phyloP scores from a whole-genome alignment of 1,140 invertebrate species.

The Drosophila tani region DNA sequence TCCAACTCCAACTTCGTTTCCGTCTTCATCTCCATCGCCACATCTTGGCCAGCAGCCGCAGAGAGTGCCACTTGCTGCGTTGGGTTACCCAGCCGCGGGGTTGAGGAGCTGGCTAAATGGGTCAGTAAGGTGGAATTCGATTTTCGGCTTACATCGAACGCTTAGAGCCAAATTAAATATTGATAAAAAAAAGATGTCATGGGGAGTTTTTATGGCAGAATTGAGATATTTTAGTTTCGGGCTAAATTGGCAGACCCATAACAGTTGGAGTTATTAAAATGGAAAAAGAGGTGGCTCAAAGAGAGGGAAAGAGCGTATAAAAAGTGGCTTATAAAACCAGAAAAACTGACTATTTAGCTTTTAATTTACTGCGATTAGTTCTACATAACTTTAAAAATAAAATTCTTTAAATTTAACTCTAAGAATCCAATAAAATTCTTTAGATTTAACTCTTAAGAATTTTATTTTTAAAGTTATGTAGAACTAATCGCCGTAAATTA shows the following conservation, averaged over 20 bases:
- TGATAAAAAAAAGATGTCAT: constrained; percentile 64
- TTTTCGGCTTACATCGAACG: constrained; percentile 68
- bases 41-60: constrained; percentile 27
- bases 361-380: background rate
- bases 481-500: too few relatives aligned
- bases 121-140: constrained; percentile 80
- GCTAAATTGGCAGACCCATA: constrained; percentile 48
- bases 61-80: constrained; percentile 41
- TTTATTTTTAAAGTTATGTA: too few relatives aligned
- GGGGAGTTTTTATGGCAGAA: constrained; percentile 65
- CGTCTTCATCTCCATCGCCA: constrained; percentile 20
- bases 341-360: background rate
- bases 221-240: constrained; percentile 52
- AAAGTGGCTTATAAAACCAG: constrained; percentile 15
- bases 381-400: background rate
- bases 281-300: background rate
- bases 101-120: constrained; percentile 61
- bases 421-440: too few relatives aligned
- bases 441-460: too few relatives aligned
- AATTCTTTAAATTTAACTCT: too few relatives aligned
- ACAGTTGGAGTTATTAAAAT: constrained; percentile 34
- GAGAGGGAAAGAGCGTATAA: background rate
- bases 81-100: constrained; percentile 52
- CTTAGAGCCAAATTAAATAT: constrained; percentile 73
- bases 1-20: constrained; percentile 19